Evolutionary conservation across 2,113 vertebrate species (phyloP), one percentile per base, ranked within the genome.

Genomic region (Cyanoramphus novaezelandiae): DNA sequence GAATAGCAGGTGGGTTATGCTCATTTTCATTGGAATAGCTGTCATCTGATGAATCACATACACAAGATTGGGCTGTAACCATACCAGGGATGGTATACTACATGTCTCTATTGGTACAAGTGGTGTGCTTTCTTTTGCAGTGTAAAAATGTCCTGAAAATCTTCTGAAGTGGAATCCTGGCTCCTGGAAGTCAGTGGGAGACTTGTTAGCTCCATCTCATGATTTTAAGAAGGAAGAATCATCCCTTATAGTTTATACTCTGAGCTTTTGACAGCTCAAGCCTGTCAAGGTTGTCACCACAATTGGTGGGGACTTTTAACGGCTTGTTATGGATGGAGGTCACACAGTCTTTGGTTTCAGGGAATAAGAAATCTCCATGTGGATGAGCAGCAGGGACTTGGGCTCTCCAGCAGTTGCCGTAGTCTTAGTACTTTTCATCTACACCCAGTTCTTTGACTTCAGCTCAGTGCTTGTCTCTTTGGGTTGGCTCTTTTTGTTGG

Each of bases 401-500:
- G 57, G 20, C 7, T 65, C 25, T 46, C 49, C 29, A 16, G 35
- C 18, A 59, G 52, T 23, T 49, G 46, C 27, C 33, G 4, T 4
- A n/a, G 29, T 43, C 47, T 33, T 62, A 13, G 17, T 41, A 39
- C 59, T 77, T 65, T 74, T 37, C 86, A 41, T n/a, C 67, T 28
- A 5, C n/a, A 24, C 19, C 24, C 18, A 13, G 6, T 62, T 27
- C 68, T 86, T 20, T 13, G 39, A 10, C 4, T 20, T 78, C 6
- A 23, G 0, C 43, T 52, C 0, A 0, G 6, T 2, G 13, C 19
- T 43, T 70, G 15, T 5, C 6, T 8, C 1, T 71, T 46, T 49
- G 46, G 9, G 20, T 55, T 46, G 67, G 11, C 53, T 72, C 13
- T 31, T 76, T 31, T 37, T 2, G 2, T 27, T 64, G 63, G 52